A percentile compares a stretch with the other conserved stretches of the same genome.
phyloP scores from a whole-genome alignment of 1,140 invertebrate species.

The Asbolus verrucosus region DNA sequence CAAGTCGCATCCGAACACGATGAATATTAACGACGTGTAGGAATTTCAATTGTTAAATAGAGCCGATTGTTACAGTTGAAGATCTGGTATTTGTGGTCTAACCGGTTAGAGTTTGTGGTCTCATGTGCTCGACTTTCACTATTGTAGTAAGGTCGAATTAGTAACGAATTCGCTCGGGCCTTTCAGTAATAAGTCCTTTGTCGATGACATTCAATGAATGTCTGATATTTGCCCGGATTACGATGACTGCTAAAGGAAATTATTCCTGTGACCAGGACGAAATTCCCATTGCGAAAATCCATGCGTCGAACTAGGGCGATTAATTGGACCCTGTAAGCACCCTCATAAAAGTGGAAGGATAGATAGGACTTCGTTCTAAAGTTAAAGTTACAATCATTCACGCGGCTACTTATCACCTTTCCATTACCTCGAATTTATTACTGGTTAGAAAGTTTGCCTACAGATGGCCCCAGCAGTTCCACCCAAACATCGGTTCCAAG shows the following conservation, averaged over 20 bases:
- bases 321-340: slow-evolving; percentile 26
- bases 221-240: slow-evolving; percentile 15
- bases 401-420: not conserved
- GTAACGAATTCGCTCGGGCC: slow-evolving; percentile 49
- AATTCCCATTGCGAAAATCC: not conserved
- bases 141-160: slow-evolving; percentile 51
- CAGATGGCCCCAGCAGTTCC: no score
- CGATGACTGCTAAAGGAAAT: slow-evolving; percentile 14
- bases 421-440: no score
- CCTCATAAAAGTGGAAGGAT: slow-evolving; percentile 5
- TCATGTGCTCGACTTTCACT: slow-evolving; percentile 53
- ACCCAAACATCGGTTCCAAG: no score
- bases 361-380: not conserved
- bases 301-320: not conserved
- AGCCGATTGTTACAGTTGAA: slow-evolving; percentile 51
- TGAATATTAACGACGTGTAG: slow-evolving; percentile 37
- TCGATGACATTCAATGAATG: slow-evolving; percentile 47
- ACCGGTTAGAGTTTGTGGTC: slow-evolving; percentile 50
- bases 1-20: slow-evolving; percentile 11
- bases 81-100: slow-evolving; percentile 51
- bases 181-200: slow-evolving; percentile 44
- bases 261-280: slow-evolving; percentile 14
- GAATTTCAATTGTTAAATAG: slow-evolving; percentile 44
- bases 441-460: no score
- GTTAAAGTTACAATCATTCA: not conserved